phyloP scores from a whole-genome alignment of 2,113 vertebrate genomes.

The Sander vitreus region DNA sequence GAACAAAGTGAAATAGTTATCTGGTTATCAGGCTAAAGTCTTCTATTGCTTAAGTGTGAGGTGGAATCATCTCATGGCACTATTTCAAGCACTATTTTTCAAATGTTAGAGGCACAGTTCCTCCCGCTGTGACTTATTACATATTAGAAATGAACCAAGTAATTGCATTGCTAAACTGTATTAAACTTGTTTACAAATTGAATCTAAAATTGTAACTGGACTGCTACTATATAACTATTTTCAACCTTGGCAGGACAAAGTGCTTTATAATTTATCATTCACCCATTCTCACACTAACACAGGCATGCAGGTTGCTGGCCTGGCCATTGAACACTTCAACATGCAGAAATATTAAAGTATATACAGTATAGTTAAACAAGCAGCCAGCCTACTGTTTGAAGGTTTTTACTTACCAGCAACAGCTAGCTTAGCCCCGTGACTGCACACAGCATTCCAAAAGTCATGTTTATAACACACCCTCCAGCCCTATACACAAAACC shows the following conservation, averaged over 20 bases:
- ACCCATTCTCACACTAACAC: not conserved
- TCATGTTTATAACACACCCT: not conserved
- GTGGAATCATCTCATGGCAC: not conserved
- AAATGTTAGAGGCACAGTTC: slow-evolving; percentile 47
- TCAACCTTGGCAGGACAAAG: not conserved
- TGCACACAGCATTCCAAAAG: not conserved
- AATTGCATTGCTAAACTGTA: not conserved
- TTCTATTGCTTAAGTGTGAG: not conserved
- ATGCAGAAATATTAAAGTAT: too few relatives aligned
- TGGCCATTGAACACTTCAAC: too few relatives aligned
- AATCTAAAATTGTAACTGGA: not conserved
- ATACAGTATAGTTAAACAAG: too few relatives aligned
- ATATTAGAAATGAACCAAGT: not conserved
- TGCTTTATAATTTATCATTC: not conserved
- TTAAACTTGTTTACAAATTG: not conserved
- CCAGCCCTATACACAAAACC: not conserved
- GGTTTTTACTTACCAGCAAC: too few relatives aligned
- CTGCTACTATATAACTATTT: not conserved
- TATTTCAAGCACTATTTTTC: slow-evolving; percentile 25
- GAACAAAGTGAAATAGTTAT: too few relatives aligned
- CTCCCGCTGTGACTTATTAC: not conserved
- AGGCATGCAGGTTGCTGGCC: not conserved
- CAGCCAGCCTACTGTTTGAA: not conserved
- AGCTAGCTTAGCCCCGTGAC: not conserved
- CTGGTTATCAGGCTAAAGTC: not conserved